Base-by-base conservation (phyloP, 2,113 vertebrate species). In the Smithornis capensis region DNA sequence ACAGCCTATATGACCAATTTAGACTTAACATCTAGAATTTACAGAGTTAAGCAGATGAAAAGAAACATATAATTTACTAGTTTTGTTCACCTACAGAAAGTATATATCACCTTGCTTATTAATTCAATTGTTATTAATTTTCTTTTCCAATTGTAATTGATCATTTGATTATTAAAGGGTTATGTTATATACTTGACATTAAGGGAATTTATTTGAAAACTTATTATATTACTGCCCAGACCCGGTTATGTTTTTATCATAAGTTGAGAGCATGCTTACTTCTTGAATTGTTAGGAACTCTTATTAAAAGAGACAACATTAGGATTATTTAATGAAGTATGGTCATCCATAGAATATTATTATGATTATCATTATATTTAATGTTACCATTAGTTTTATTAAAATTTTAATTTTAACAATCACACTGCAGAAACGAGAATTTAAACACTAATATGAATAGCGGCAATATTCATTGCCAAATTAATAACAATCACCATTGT, bases 401-500 rank as follows among this genome's bases (percentile, higher is more conserved):
- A 50, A 67, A 49, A 62, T 71, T 67, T 60, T 60, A 85, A 74
- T 86, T 91, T 92, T 84, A 74, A 23, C 31, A 42, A 65, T 83
- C 56, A 62, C 10, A 45, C 7, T 67, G 29, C 37, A 78, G 59
- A 35, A 87, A 42, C 15, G 87, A 63, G 37, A 89, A 87, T 63
- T 95, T 75, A 87, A 83, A 55, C 9, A 45, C 16, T 40, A 67
- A 57, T 14, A 63, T 87, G 47, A 91, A 38, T 64, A 89, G 70
- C 24, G 87, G 12, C 9, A 55, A 89, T 70, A 83, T 57, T 65
- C 14, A 70, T 65, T 70, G 35, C 71, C 60, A 91, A 71, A 96
- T 84, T 89, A 94, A 50, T 74, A 92, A 49, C 64, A 87, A 60
- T 40, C 24, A 64, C 78, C 29, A 71, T 50, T 87, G 42, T 75